A percentile compares a stretch with the other conserved stretches of the same genome.
Evolutionary conservation across 2,113 vertebrate genomes (phyloP).

Genomic region (Centrocercus urophasianus): DNA sequence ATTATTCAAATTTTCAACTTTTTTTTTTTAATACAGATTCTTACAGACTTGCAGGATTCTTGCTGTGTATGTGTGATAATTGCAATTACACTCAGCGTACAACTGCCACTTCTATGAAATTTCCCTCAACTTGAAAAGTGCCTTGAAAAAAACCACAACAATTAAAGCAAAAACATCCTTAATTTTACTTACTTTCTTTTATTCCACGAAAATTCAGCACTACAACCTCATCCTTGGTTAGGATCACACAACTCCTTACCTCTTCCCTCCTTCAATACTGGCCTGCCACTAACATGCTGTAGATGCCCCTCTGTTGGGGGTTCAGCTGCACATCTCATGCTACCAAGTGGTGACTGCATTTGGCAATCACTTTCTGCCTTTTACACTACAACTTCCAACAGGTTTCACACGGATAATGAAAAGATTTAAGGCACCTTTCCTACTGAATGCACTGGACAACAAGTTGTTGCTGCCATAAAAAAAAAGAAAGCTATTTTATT

Average conservation of each 20-base stretch:
- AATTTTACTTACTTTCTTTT: fast-evolving
- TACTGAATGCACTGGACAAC: background rate
- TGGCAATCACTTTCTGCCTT: fast-evolving
- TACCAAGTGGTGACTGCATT: fast-evolving
- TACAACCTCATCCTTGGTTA: background rate
- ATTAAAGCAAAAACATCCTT: background rate
- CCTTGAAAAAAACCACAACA: background rate
- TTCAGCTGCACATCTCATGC: background rate
- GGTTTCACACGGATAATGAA: fast-evolving
- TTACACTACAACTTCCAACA: background rate
- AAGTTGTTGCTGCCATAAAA: background rate
- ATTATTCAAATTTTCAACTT: background rate
- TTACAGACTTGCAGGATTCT: background rate
- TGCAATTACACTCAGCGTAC: background rate
- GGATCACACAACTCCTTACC: no score
- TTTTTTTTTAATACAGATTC: background rate
- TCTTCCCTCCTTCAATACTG: background rate
- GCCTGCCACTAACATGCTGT: background rate
- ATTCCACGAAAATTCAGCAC: background rate
- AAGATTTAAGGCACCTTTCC: background rate
- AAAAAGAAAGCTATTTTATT: background rate
- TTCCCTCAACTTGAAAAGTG: background rate
- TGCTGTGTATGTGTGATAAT: fast-evolving
- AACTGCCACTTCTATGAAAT: background rate
- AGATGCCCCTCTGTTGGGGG: background rate